Evolutionary conservation across 1,140 invertebrate genomes (phyloP).

Genomic region (Bombus turneri): DNA sequence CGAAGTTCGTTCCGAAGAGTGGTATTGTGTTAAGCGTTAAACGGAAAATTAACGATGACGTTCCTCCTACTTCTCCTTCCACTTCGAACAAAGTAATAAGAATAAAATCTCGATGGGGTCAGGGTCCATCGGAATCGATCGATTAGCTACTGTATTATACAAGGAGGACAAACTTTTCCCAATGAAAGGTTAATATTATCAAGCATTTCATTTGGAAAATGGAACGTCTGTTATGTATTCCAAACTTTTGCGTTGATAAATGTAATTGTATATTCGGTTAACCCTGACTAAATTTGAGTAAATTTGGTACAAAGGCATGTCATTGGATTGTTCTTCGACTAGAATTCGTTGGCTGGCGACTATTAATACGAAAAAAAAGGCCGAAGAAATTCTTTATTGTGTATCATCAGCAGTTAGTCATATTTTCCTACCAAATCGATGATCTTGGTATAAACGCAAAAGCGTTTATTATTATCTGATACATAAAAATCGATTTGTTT

Average conservation of each 20-base stretch:
- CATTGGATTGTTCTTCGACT: background rate
- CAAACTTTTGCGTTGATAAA: background rate
- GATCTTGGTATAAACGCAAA: background rate
- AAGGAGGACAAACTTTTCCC: background rate
- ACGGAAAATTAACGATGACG: slow-evolving; percentile 70
- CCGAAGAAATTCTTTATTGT: too few species aligned
- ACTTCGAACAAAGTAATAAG: slow-evolving; percentile 65
- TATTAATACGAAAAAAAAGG: background rate
- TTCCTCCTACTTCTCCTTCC: background rate
- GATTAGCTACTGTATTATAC: background rate
- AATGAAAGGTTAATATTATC: background rate
- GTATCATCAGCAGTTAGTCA: background rate
- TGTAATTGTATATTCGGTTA: background rate
- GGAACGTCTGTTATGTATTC: background rate
- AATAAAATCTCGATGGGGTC: slow-evolving; percentile 78
- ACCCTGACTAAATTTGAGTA: background rate
- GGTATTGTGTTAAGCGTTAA: slow-evolving; percentile 76
- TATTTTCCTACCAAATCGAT: slow-evolving; percentile 1
- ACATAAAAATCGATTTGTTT: background rate
- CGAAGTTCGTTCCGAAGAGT: slow-evolving; percentile 71
- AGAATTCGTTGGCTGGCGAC: background rate
- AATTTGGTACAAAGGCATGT: background rate
- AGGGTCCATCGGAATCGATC: slow-evolving; percentile 67
- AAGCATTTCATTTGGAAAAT: background rate
- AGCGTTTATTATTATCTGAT: background rate